Conservation (phyloP, 1,140 invertebrate species). For the Calephelis virginiensis region DNA sequence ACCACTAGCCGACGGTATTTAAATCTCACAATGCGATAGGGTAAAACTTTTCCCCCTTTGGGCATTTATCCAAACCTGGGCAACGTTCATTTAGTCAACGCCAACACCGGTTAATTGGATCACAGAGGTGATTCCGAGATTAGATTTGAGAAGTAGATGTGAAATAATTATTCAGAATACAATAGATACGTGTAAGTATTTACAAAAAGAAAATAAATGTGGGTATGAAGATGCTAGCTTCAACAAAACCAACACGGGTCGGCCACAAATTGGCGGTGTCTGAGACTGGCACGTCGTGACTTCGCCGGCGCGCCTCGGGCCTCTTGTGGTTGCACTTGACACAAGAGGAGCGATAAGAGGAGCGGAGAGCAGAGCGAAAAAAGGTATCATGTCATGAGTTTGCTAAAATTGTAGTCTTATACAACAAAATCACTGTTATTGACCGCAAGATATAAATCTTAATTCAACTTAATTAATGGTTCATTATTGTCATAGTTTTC, state of each 20-base stretch:
- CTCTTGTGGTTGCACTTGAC: slow-evolving; percentile 15
- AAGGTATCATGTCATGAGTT: not conserved
- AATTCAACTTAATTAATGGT: no score
- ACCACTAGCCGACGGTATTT: no score
- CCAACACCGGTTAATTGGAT: no score
- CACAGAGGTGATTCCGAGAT: no score
- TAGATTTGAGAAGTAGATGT: not conserved
- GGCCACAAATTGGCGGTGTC: slow-evolving; percentile 72
- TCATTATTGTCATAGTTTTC: no score
- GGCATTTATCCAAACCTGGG: no score
- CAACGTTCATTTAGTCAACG: no score
- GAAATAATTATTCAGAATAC: slow-evolving; percentile 9
- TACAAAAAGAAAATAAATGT: slow-evolving; percentile 60
- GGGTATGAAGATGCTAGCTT: slow-evolving; percentile 69
- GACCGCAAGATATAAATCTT: no score
- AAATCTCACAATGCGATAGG: no score
- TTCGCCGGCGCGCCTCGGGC: slow-evolving; percentile 53
- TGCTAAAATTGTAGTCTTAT: no score
- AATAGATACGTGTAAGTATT: slow-evolving; percentile 25
- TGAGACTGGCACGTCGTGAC: slow-evolving; percentile 62
- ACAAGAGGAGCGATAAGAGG: slow-evolving; percentile 37
- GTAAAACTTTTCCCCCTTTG: no score
- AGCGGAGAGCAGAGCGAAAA: slow-evolving; percentile 24
- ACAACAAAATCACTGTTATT: no score
- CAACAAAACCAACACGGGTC: slow-evolving; percentile 76